A percentile compares a stretch with the other conserved stretches of the same genome.
Evolutionary conservation across 2,888 invertebrate species (phyloP).

Genomic region (Cremastobaeus sp.): DNA sequence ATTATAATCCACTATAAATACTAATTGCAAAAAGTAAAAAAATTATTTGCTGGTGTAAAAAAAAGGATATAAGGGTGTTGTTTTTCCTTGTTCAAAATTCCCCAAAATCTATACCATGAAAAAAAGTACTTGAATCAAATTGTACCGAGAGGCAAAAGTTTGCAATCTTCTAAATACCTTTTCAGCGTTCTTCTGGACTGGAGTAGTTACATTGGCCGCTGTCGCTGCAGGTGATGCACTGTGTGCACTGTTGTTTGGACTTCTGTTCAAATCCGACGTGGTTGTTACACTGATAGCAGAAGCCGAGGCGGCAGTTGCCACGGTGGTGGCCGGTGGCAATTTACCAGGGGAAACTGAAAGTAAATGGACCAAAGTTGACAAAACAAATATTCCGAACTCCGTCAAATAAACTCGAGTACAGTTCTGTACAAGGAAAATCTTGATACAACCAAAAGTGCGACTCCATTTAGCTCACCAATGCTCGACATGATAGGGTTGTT

Average conservation of each 20-base stretch:
- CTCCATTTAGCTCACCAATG: constrained; percentile 65
- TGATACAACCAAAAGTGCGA: neutral
- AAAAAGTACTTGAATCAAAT: too few species aligned
- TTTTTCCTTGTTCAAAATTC: too few species aligned
- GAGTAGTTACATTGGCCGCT: constrained; percentile 72
- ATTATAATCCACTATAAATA: too few species aligned
- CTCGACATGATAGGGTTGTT: constrained; percentile 79
- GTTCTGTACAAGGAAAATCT: too few species aligned
- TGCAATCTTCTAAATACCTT: too few species aligned
- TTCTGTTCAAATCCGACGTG: constrained; percentile 71
- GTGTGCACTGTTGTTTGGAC: constrained; percentile 71
- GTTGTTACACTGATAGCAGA: constrained; percentile 66
- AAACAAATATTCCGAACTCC: neutral
- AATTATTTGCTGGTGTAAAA: too few species aligned
- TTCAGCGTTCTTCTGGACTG: constrained; percentile 76
- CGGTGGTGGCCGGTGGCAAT: constrained; percentile 58
- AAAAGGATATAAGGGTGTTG: too few species aligned
- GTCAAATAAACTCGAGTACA: neutral
- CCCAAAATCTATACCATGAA: too few species aligned
- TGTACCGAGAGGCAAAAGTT: too few species aligned
- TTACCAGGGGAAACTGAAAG: constrained; percentile 75
- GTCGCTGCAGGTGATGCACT: constrained; percentile 77
- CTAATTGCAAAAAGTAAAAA: constrained; percentile 10
- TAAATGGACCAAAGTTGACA: neutral
- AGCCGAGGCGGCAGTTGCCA: constrained; percentile 39